A percentile compares a stretch with the other conserved stretches of the same genome.
phyloP scores from a whole-genome alignment of 2,113 vertebrate species.

The Arizona elegans region DNA sequence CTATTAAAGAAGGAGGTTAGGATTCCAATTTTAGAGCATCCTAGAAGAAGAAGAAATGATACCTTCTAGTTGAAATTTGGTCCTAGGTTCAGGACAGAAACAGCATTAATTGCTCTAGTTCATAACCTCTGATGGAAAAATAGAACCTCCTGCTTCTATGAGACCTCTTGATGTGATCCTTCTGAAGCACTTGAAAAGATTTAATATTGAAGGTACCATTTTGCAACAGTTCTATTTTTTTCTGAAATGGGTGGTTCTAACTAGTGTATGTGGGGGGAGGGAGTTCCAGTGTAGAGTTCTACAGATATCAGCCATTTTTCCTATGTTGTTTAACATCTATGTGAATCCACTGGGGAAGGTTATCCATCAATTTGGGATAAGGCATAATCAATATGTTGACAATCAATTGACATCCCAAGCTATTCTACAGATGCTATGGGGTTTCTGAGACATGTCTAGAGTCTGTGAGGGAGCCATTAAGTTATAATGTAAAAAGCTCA shows the following conservation, averaged over 20 bases:
- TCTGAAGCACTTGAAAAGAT: not conserved
- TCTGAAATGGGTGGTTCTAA: not conserved
- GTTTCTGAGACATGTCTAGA: not conserved
- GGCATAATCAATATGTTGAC: not conserved
- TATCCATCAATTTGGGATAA: not conserved
- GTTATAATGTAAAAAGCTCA: not conserved
- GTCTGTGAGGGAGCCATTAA: not conserved
- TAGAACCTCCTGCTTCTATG: not conserved
- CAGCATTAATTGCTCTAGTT: not conserved
- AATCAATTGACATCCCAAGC: not conserved
- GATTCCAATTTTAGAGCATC: not conserved
- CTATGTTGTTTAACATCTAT: too few relatives aligned
- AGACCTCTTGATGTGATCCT: not conserved
- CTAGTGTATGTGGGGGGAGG: not conserved
- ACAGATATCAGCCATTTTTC: not conserved
- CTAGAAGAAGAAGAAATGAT: not conserved
- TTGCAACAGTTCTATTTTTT: not conserved
- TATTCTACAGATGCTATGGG: not conserved
- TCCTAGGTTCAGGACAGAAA: not conserved
- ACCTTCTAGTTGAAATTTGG: not conserved
- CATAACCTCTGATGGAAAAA: not conserved
- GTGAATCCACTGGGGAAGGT: not conserved
- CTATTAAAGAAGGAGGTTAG: not conserved
- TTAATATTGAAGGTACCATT: not conserved
- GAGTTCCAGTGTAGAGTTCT: not conserved